Percentiles rank a stretch among this genome's conserved stretches.
Conservation (phyloP, 2,113 vertebrate species). For the Callithrix jacchus region DNA sequence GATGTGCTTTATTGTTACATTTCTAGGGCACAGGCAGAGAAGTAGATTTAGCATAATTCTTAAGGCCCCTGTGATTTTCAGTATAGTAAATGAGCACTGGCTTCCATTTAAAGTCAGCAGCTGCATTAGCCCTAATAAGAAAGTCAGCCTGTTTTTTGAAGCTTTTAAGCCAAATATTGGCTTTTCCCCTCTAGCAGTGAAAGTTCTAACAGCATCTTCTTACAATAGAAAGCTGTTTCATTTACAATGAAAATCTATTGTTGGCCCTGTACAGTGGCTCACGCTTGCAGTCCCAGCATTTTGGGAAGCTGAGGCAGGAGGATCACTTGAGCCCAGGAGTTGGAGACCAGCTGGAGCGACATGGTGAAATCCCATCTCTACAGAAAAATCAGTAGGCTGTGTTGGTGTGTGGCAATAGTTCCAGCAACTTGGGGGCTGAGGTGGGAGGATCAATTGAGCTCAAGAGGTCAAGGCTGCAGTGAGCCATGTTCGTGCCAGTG, state of each 20-base stretch:
- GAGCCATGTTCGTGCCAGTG: too few species aligned
- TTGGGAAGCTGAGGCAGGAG: too few species aligned
- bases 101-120: background rate
- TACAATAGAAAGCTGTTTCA: background rate
- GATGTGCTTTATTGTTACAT: background rate
- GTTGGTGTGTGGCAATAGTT: too few species aligned
- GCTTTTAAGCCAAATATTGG: background rate
- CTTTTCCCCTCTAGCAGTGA: background rate
- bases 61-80: background rate
- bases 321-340: too few species aligned
- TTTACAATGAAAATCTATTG: background rate
- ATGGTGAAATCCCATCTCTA: too few species aligned
- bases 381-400: too few species aligned
- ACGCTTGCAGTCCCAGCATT: too few species aligned
- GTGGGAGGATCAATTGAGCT: too few species aligned
- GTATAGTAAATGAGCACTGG: background rate
- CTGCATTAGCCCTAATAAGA: background rate
- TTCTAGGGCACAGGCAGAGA: background rate
- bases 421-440: too few species aligned
- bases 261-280: background rate
- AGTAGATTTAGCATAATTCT: background rate
- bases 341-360: too few species aligned
- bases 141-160: background rate
- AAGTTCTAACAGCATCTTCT: background rate
- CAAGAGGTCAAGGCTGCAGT: too few species aligned